A percentile compares a stretch with the other conserved stretches of the same genome.
These are phyloP conservation scores for Siderastrea radians DNA, from an alignment of 92 coral and sea anemone genomes.

Conservation along the genomic window DNA sequence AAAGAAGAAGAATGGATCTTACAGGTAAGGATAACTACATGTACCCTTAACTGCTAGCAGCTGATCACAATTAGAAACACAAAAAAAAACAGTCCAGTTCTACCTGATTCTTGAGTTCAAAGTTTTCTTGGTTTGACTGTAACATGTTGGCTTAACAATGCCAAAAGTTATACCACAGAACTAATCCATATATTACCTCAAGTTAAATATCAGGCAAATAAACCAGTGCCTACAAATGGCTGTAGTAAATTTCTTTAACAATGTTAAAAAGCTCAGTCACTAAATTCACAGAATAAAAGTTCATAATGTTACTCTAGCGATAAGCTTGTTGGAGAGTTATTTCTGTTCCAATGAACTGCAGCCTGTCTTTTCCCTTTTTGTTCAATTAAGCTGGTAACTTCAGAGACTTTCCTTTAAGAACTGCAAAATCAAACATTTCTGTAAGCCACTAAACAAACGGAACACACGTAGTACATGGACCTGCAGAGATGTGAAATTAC, in stretches of 20 bases:
- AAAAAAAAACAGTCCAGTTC: not conserved
- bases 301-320: constrained; percentile 1
- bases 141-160: not conserved
- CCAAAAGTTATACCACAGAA: not conserved
- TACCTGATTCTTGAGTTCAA: not conserved
- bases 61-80: not conserved
- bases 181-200: constrained; percentile 21
- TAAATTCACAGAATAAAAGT: constrained; percentile 14
- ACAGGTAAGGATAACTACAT: not conserved
- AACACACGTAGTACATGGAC: not conserved
- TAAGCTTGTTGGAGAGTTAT: not conserved
- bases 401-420: constrained; percentile 96
- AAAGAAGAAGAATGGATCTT: not conserved
- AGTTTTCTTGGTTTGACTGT: constrained; percentile 5
- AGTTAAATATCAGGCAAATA: constrained; percentile 20
- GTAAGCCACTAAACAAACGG: not conserved
- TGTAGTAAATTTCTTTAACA: not conserved
- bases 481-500: not conserved
- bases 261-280: constrained; percentile 15
- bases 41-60: not conserved
- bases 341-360: constrained; percentile 1
- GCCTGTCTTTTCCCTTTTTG: not conserved
- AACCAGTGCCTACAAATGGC: not conserved
- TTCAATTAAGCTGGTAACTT: constrained; percentile 93
- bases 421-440: constrained; percentile 67